A percentile compares a stretch with the other conserved stretches of the same genome.
These are phyloP conservation scores for Myocastor coypus DNA, from an alignment of 2,113 vertebrate species.

Conservation along the genomic window DNA sequence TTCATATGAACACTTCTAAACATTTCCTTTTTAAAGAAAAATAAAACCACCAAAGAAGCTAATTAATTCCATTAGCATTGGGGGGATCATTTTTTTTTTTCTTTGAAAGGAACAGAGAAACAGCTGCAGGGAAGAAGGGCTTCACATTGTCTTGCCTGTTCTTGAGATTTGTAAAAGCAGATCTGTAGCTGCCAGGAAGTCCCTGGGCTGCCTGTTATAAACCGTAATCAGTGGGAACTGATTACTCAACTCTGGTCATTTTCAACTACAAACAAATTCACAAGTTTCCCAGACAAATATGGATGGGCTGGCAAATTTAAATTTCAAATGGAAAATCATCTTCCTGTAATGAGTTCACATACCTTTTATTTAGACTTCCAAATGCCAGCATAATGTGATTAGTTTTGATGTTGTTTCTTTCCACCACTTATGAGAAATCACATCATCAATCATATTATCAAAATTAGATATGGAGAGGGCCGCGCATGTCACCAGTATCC, in stretches of 20 bases:
- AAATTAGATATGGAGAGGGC: slow-evolving; percentile 79
- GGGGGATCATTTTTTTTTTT: not conserved
- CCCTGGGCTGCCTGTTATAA: slow-evolving; percentile 72
- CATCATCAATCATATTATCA: slow-evolving; percentile 84
- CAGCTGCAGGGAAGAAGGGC: not conserved
- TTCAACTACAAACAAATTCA: slow-evolving; percentile 83
- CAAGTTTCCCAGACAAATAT: slow-evolving; percentile 79
- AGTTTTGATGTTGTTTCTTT: slow-evolving; percentile 81
- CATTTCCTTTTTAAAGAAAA: slow-evolving; percentile 47
- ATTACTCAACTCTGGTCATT: slow-evolving; percentile 81
- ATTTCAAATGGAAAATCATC: slow-evolving; percentile 83
- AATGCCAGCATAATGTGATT: slow-evolving; percentile 82
- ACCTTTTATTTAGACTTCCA: slow-evolving; percentile 84
- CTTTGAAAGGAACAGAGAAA: not conserved
- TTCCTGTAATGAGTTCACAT: slow-evolving; percentile 83
- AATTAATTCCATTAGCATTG: slow-evolving; percentile 11
- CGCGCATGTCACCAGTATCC: slow-evolving; percentile 65
- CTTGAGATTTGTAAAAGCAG: slow-evolving; percentile 45
- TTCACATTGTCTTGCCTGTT: not conserved
- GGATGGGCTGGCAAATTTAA: slow-evolving; percentile 80
- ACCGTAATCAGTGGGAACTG: slow-evolving; percentile 78
- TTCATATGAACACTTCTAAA: slow-evolving; percentile 50
- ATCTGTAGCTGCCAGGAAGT: slow-evolving; percentile 61
- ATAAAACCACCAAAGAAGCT: not conserved
- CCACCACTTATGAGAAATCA: slow-evolving; percentile 80